Percentiles rank a stretch among this genome's conserved stretches.
Conservation (phyloP, 2,797 vertebrate genomes). For the Gymnopithys bicolor region DNA sequence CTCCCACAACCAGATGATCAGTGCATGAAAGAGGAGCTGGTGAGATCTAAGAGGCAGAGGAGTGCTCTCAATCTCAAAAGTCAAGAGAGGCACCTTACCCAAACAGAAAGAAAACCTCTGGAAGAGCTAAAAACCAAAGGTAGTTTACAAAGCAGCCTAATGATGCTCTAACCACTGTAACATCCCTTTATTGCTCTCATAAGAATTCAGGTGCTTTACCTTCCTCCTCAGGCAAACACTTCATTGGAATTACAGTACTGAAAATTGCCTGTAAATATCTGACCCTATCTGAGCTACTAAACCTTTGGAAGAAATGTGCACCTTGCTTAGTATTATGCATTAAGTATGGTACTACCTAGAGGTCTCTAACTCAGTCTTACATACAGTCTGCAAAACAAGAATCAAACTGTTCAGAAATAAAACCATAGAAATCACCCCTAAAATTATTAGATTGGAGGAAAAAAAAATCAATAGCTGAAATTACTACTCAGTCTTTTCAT, state of each 20-base stretch:
- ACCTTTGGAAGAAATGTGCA: neutral
- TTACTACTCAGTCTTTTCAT: neutral
- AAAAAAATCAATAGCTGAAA: neutral
- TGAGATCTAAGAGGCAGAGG: neutral
- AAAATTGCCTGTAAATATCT: neutral
- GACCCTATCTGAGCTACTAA: neutral
- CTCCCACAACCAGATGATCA: neutral
- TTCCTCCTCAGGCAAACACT: neutral
- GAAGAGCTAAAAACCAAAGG: neutral
- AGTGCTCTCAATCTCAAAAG: neutral
- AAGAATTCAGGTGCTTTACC: neutral
- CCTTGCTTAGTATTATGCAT: neutral
- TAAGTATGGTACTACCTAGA: neutral
- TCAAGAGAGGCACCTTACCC: neutral
- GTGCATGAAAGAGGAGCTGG: neutral
- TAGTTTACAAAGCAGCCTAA: neutral
- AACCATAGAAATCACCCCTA: neutral
- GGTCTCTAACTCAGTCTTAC: neutral
- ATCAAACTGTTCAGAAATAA: neutral
- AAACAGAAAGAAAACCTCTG: neutral
- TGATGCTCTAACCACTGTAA: neutral
- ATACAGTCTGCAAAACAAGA: neutral
- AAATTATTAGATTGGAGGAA: neutral
- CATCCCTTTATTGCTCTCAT: neutral
- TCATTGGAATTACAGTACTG: neutral